Base-by-base conservation (phyloP, 2,888 invertebrate genomes). In the Morpho deidamia region DNA sequence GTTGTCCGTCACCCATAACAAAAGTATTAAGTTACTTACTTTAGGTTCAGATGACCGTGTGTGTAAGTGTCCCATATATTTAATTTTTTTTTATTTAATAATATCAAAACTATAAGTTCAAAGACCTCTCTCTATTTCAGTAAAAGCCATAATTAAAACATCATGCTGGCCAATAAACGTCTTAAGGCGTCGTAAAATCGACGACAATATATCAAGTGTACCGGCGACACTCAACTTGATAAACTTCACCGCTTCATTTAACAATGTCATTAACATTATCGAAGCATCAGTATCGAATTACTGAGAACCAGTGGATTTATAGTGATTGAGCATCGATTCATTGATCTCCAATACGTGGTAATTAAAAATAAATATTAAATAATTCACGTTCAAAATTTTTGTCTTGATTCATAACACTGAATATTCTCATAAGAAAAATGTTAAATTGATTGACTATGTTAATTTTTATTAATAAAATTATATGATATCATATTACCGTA, bases 201-300 rank as follows among this genome's bases (percentile, higher is more conserved):
- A 45, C 42, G 48, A 42, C 33, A 8, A 9, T 50, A 51, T 34
- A 35, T 40, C 40, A 41, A 45, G 40, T 44, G 40, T 34, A 33
- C 43, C 35, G 34, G 11, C 44, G 47, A 53, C 53, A 53, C 53
- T 47, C 46, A 44, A 51, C 47, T 48, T 44, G 56, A 58, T 53
- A 53, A 53, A 33, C 5, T 41, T 58, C 52, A 55, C 34, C 50
- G 50, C 55, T 55, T 55, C 40, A 47, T 55, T 50, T 53, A 53
- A 50, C 41, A 40, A 41, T 35, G 42, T 49, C 58, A 42, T 58
- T 52, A 57, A 44, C 42, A 40, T 38, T 55, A 49, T 54, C 48
- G n/a, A 34, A 14, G 46, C 50, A 38, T 37, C 47, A 51, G 23
- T 12, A 12, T 35, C 11, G 12, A 40, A 37, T 37, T n/a, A 32